phyloP scores from a whole-genome alignment of 2,888 invertebrate species.

The Amorpha juglandis region DNA sequence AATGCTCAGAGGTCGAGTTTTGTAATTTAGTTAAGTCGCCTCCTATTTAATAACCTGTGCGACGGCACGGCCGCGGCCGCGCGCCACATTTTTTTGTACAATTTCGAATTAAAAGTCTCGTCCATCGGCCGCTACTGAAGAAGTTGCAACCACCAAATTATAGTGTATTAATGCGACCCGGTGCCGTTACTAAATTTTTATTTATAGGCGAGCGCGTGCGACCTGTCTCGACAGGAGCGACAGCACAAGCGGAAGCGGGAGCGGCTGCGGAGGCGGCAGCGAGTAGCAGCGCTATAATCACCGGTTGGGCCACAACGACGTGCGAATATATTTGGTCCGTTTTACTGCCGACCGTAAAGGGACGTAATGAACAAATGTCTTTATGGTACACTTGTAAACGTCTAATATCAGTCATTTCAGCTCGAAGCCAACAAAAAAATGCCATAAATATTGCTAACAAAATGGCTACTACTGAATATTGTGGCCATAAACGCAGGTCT shows the following conservation, averaged over 20 bases:
- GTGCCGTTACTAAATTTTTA: conserved; percentile 69
- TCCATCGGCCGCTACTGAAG: conserved; percentile 76
- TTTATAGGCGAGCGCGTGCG: conserved; percentile 72
- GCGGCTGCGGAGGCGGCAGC: conserved; percentile 31
- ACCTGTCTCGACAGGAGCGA: neutral
- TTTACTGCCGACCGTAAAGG: conserved; percentile 70
- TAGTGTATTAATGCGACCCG: conserved; percentile 76
- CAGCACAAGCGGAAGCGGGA: conserved; percentile 29
- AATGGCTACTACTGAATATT: conserved; percentile 82
- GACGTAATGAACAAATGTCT: conserved; percentile 77
- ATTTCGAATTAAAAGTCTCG: conserved; percentile 37
- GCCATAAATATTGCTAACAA: conserved; percentile 81
- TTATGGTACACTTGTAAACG: conserved; percentile 80
- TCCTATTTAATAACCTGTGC: conserved; percentile 79
- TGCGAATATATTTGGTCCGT: conserved; percentile 67
- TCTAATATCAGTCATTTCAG: conserved; percentile 78
- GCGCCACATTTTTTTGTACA: conserved; percentile 21
- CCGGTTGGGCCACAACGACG: conserved; percentile 53
- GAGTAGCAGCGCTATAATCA: conserved; percentile 30
- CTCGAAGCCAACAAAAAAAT: conserved; percentile 67
- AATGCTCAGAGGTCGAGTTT: conserved; percentile 80
- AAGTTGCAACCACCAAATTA: conserved; percentile 78
- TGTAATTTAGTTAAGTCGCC: conserved; percentile 83
- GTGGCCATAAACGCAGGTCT: conserved; percentile 74
- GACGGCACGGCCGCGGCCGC: conserved; percentile 14